Conservation (phyloP, 2,888 invertebrate species). For the Agrotis clavis region DNA sequence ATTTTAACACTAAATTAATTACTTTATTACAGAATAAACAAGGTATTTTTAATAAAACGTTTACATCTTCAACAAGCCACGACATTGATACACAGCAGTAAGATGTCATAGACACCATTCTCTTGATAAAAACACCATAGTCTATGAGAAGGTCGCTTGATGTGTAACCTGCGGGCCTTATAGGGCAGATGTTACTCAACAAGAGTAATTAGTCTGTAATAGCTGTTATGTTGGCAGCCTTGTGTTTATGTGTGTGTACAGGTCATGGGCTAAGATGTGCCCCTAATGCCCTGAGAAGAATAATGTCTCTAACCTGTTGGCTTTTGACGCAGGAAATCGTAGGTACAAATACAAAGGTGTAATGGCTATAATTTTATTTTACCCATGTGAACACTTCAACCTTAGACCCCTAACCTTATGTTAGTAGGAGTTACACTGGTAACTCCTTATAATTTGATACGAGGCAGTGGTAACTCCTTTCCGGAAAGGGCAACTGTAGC, state of each 20-base stretch:
- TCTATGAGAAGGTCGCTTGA: conserved; percentile 43
- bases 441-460: too few species aligned
- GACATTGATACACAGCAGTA: conserved; percentile 21
- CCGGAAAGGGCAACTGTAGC: too few species aligned
- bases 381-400: too few species aligned
- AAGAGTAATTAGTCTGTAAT: conserved; percentile 53
- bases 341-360: neutral
- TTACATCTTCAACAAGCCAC: conserved; percentile 9
- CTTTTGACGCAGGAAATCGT: conserved; percentile 26
- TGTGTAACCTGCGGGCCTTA: conserved; percentile 46
- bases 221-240: conserved; percentile 52
- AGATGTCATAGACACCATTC: conserved; percentile 45
- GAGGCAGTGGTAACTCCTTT: too few species aligned
- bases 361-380: neutral
- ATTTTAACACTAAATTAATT: too few species aligned
- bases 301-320: neutral
- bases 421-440: too few species aligned
- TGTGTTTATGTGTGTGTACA: conserved; percentile 35
- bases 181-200: conserved; percentile 62
- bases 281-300: conserved; percentile 8
- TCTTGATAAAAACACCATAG: conserved; percentile 53
- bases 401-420: too few species aligned
- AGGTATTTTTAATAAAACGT: conserved; percentile 2
- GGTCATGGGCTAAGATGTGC: conserved; percentile 30
- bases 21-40: neutral